These are phyloP conservation scores for Calosoma granatense DNA, from an alignment of 1,140 invertebrate genomes.

Conservation along the genomic window DNA sequence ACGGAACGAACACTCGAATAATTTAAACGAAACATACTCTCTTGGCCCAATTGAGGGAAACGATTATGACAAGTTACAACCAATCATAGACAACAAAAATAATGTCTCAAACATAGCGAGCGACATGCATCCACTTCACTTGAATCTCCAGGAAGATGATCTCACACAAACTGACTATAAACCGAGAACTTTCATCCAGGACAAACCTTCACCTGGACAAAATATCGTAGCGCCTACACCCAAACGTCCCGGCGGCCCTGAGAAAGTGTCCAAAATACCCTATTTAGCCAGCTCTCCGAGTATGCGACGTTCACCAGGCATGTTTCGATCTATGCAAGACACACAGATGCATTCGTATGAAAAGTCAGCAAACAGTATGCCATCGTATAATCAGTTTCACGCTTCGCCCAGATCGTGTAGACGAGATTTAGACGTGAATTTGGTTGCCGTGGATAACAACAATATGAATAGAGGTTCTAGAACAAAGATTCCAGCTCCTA, in stretches of 20 bases:
- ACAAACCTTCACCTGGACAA: constrained; percentile 15
- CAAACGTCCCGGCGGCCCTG: constrained; percentile 4
- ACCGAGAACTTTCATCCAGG: constrained; percentile 17
- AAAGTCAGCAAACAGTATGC: constrained; percentile 2
- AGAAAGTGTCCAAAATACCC: background rate
- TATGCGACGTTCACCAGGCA: background rate
- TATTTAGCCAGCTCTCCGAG: background rate
- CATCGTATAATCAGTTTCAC: too few species aligned
- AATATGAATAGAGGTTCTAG: background rate
- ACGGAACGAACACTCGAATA: background rate
- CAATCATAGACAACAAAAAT: background rate
- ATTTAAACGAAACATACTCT: constrained; percentile 8
- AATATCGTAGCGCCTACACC: constrained; percentile 15
- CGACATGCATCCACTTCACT: background rate
- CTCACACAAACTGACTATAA: background rate
- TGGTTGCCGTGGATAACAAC: background rate
- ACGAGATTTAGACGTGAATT: too few species aligned
- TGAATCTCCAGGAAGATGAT: background rate
- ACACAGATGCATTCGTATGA: background rate
- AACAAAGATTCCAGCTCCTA: background rate
- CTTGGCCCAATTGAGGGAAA: background rate
- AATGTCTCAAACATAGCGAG: background rate
- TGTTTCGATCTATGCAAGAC: too few species aligned
- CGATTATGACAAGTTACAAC: background rate
- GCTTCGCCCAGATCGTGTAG: background rate